Evolutionary conservation across 1,140 invertebrate genomes (phyloP), one percentile per base, ranked within the genome.

Genomic region (Patella vulgata): DNA sequence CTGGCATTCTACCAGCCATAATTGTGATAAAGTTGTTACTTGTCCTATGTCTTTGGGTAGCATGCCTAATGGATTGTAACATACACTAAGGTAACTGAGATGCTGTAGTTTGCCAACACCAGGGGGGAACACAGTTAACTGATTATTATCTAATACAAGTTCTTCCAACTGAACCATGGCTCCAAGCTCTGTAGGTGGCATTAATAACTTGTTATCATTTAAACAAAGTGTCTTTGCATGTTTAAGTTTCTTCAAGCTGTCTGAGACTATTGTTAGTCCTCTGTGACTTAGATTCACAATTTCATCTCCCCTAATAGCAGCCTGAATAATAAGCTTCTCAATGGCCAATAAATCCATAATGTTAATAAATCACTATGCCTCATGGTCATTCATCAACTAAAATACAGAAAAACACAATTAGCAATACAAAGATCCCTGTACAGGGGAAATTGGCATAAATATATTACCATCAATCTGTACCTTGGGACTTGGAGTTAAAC

Each of bases 111-210:
- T 73, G 14, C 67, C 59, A 23, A 81, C 66, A 21, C 67, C 74
- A 8, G 66, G 57, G 21, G 80, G 80, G 23, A 83, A 53, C 63
- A 82, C 71, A 19, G 81, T 79, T 31, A 82, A 56, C 50, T 77
- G 71, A 36, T 82, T 82, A 63, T 79, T 71, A 60, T 81, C 77
- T 9, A 83, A 54, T n/a, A 72, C 70, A 1, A 83, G 61, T 51
- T 81, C 79, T 46, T 79, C 73, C 19, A 82, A 54, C 25, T 62
- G 52, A 2, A 51, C 14, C 39, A 83, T 58, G 14, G 50, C 28
- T 3, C 58, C 70, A 0, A 83, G 31, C 59, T 83, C 80, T n/a
- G 72, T 69, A 23, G 78, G 79, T 0, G 78, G 76, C 74, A 82
- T 77, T n/a, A 80, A 33, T 31, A 82, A 66, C 9, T 75, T 66